Evolutionary conservation across 2,113 vertebrate genomes (phyloP).

Genomic region (Cricetomys ansorgei): DNA sequence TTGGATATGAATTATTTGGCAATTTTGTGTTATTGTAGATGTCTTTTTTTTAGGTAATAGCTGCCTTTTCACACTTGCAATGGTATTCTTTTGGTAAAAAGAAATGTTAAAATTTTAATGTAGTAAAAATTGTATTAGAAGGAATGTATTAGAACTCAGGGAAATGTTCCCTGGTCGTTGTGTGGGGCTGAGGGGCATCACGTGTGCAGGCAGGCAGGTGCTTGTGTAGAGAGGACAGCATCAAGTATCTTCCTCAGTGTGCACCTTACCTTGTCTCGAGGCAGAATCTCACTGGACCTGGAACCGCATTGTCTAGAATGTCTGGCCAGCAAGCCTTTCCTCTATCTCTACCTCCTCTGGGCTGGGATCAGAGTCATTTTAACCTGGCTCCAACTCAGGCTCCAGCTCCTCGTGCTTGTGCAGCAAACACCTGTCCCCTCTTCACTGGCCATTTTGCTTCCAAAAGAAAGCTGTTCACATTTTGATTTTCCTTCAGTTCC

Average conservation of each 20-base stretch:
- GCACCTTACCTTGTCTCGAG: too few species aligned
- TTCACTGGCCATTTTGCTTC: not conserved
- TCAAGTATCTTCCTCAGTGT: too few species aligned
- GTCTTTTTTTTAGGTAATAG: slow-evolving; percentile 2
- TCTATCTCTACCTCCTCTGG: too few species aligned
- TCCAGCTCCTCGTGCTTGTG: too few species aligned
- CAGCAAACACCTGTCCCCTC: not conserved
- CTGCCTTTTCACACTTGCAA: not conserved
- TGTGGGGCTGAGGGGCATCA: too few species aligned
- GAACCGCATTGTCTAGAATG: too few species aligned
- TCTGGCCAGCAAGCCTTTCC: too few species aligned
- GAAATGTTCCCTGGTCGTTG: not conserved
- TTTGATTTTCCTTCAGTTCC: slow-evolving; percentile 7
- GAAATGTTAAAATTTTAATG: slow-evolving; percentile 26
- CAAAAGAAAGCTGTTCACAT: slow-evolving; percentile 16
- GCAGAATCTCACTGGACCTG: too few species aligned
- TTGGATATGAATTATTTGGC: slow-evolving; percentile 19
- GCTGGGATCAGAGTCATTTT: too few species aligned
- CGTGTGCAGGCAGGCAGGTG: too few species aligned
- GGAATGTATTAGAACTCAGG: not conserved
- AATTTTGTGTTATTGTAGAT: not conserved
- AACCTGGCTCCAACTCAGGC: too few species aligned
- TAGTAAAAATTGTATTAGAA: not conserved
- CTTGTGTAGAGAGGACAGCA: too few species aligned
- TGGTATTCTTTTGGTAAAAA: slow-evolving; percentile 3